A percentile compares a stretch with the other conserved stretches of the same genome.
These are phyloP conservation scores for Acanthosoma haemorrhoidale DNA, from an alignment of 2,888 invertebrate species.

Conservation along the genomic window DNA sequence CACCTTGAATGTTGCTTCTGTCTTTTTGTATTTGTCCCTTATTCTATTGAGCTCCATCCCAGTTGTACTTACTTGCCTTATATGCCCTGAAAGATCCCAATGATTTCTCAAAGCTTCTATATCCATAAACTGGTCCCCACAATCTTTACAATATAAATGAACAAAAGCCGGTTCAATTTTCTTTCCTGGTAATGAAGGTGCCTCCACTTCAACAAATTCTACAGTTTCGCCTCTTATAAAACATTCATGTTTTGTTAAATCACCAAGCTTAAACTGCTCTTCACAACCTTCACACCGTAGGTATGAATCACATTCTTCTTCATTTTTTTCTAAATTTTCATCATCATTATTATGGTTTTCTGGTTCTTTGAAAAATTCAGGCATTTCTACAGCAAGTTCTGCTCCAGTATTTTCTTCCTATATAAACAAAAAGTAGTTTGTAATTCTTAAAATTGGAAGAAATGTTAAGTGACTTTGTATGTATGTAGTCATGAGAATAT, in stretches of 20 bases:
- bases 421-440: not conserved
- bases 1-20: constrained; percentile 38
- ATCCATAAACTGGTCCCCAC: constrained; percentile 33
- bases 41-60: constrained; percentile 36
- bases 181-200: constrained; percentile 23
- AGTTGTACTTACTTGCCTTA: constrained; percentile 34
- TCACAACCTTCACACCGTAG: constrained; percentile 32
- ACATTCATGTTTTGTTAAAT: constrained; percentile 34
- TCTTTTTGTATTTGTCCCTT: constrained; percentile 36
- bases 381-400: constrained; percentile 34
- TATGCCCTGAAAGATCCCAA: constrained; percentile 37
- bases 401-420: constrained; percentile 17
- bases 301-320: constrained; percentile 7
- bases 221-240: constrained; percentile 32
- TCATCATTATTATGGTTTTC: not conserved
- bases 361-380: constrained; percentile 31
- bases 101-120: constrained; percentile 34
- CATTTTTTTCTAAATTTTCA: not conserved
- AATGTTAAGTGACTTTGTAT: too few species aligned
- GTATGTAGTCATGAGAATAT: too few species aligned
- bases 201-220: constrained; percentile 33
- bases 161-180: constrained; percentile 20
- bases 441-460: not conserved
- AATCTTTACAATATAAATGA: constrained; percentile 35
- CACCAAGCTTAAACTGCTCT: constrained; percentile 33